These are phyloP conservation scores for Lophotis ruficrista DNA, from an alignment of 2,113 vertebrate genomes.

Conservation along the genomic window DNA sequence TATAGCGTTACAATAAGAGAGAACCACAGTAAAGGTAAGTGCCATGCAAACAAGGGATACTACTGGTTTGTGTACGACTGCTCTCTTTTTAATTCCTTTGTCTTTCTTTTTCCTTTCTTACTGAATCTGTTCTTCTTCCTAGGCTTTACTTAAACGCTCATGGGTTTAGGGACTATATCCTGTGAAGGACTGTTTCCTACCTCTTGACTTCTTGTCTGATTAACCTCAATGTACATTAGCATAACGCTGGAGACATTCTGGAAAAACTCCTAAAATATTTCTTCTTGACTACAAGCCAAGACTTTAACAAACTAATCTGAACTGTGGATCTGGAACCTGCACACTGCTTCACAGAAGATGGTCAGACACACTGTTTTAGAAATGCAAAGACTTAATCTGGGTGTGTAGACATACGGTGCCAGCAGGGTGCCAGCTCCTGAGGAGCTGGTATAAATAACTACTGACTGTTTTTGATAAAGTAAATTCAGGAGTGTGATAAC, in stretches of 20 bases:
- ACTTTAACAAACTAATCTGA: background rate
- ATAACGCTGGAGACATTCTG: background rate
- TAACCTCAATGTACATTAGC: background rate
- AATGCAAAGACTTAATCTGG: background rate
- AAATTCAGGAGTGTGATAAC: background rate
- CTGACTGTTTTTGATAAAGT: background rate
- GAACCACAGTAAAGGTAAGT: constrained; percentile 43
- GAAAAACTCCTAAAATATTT: background rate
- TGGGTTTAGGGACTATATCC: background rate
- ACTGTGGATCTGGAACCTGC: background rate
- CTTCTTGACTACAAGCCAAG: background rate
- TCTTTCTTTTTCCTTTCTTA: background rate
- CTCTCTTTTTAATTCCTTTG: background rate
- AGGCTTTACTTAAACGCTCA: background rate
- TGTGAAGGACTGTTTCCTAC: background rate
- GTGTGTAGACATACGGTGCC: background rate
- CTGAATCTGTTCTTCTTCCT: background rate
- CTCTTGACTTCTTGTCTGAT: background rate
- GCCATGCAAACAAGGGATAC: background rate
- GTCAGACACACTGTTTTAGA: background rate
- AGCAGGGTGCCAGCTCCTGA: background rate
- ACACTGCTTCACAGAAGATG: background rate
- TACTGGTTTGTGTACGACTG: background rate
- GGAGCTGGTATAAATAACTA: background rate
- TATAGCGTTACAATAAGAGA: constrained; percentile 54